Evolutionary conservation across 2,888 invertebrate species (phyloP), one percentile per base, ranked within the genome.

Genomic region (Drosophila parthenogenetica): DNA sequence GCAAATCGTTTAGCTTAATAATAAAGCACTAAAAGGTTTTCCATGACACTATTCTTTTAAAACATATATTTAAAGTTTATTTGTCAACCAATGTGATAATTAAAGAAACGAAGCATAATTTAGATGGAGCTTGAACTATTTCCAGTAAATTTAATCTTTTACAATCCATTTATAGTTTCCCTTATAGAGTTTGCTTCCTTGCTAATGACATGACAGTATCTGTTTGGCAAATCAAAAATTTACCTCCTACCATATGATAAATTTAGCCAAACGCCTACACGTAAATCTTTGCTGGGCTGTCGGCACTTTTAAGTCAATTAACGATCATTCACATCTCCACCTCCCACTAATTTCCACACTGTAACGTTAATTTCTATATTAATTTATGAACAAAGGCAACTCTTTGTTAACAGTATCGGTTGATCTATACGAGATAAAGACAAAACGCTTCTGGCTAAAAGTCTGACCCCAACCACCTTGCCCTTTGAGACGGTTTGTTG

Each of bases 251-350:
- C n/a, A 37, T 35, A 17, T 14, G n/a, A 17, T 43, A 29, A 29
- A 25, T 39, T 62, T 32, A 51, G 10, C 10, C 19, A 19, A 5
- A 2, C n/a, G 42, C 32, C 51, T 14, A 29, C 43, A 5, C 25
- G 16, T 13, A n/a, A 55, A 16, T n/a, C 39, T 13, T 37, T 35
- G 45, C 19, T 17, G 29, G 51, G 5, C 22, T 67, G 82, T 79
- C 71, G 76, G 72, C 68, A 19, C 50, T 54, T 68, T 51, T 67
- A 43, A 42, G 57, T 14, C 69, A 81, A 81, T 84, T 81, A 84
- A 63, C 74, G 11, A 51, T 54, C 57, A n/a, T 46, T 16, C 42
- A 22, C 39, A 39, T 64, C 49, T 35, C 53, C 46, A 29, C 55
- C 70, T 59, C 71, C 70, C 60, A 71, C 87, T 64, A 73, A 65